Evolutionary conservation across 2,888 invertebrate genomes (phyloP), one percentile per base, ranked within the genome.

Genomic region (Eumerus sabulonum): DNA sequence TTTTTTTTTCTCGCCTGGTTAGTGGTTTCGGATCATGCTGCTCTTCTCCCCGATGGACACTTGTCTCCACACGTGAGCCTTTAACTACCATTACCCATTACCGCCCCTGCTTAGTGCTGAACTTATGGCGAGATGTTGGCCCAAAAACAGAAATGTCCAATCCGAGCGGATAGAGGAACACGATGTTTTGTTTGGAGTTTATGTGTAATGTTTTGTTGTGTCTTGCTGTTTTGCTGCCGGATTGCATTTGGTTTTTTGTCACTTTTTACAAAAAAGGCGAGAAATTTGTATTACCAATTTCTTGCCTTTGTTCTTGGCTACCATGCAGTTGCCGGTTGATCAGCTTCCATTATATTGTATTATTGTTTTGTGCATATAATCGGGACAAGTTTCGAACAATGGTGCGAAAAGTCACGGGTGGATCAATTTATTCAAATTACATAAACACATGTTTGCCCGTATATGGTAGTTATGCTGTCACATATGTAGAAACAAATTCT

Each of bases 201-300:
- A 68, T 68, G 51, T 36, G 67, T 50, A 59, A 67, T 67, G 59
- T 51, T 68, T 51, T 35, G 50, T 27, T 47, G 45, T n/a, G 45
- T 60, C 53, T 19, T 12, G 16, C 64, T 64, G 72, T 64, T 57
- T 72, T 44, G 57, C 57, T 64, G 45, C n/a, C n/a, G n/a, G n/a
- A n/a, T n/a, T n/a, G n/a, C n/a, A n/a, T n/a, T 27, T 27, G 2
- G 27, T 27, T 27, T 27, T 4, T 7, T 27, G 5, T 1, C 66
- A 63, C 53, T 56, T 48, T 56, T 51, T 48, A 60, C 63, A 59
- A 79, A 70, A 63, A 54, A 70, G 68, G 64, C 79, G 64, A 74
- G 74, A 79, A 79, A 79, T 79, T 79, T 79, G 79, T 79, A 74
- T 54, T 74, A 74, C 79, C 79, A 79, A 79, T 79, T 79, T 74